These are phyloP conservation scores for Drosophila pseudoananassae DNA, from an alignment of 1,140 invertebrate species.

Conservation along the genomic window DNA sequence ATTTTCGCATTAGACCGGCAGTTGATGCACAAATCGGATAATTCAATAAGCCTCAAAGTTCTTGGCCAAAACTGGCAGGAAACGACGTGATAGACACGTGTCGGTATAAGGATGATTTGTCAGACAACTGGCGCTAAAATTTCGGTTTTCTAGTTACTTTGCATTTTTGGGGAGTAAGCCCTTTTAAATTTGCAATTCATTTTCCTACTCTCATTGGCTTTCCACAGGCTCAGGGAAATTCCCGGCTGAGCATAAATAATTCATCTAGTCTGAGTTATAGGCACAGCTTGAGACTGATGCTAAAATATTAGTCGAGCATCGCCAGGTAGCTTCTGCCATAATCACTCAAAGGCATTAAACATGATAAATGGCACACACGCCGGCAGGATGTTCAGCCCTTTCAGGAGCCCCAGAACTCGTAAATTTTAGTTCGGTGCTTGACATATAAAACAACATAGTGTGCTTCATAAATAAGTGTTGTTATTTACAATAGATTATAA, in stretches of 20 bases:
- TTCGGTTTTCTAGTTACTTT: not conserved
- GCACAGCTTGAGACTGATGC: slow-evolving; percentile 58
- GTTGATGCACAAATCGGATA: slow-evolving; percentile 73
- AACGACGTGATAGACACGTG: slow-evolving; percentile 5
- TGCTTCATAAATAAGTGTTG: slow-evolving; percentile 29
- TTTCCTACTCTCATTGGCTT: slow-evolving; percentile 25
- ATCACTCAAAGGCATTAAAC: slow-evolving; percentile 78
- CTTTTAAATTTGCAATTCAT: slow-evolving; percentile 41
- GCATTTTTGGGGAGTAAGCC: slow-evolving; percentile 3
- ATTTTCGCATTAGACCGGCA: slow-evolving; percentile 66
- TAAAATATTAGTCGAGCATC: slow-evolving; percentile 65
- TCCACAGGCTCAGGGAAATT: slow-evolving; percentile 13
- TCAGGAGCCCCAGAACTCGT: slow-evolving; percentile 13
- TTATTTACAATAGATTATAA: not conserved
- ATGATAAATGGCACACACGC: slow-evolving; percentile 63
- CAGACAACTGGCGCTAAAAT: slow-evolving; percentile 6
- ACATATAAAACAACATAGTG: slow-evolving; percentile 21
- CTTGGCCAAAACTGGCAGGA: not conserved
- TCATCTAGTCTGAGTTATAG: slow-evolving; percentile 57
- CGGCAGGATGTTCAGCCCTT: not conserved
- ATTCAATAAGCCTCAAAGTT: slow-evolving; percentile 69
- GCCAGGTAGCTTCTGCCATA: slow-evolving; percentile 62
- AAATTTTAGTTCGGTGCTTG: slow-evolving; percentile 57
- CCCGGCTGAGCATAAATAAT: slow-evolving; percentile 50
- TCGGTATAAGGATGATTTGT: slow-evolving; percentile 8